A percentile compares a stretch with the other conserved stretches of the same genome.
Conservation (phyloP, 2,888 invertebrate genomes). For the Cantharis rustica region DNA sequence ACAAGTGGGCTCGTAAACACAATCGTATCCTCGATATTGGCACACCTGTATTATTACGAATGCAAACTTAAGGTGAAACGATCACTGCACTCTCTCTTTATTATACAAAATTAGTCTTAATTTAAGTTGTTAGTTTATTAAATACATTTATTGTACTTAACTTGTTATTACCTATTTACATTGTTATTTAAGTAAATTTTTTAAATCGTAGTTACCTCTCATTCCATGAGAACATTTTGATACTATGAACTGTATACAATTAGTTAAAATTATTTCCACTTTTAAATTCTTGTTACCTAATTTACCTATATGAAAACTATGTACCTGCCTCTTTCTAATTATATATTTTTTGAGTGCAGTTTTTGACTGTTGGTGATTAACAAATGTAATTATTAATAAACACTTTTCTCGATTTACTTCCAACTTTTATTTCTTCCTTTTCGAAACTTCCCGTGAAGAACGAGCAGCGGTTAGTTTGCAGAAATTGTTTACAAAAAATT, state of each 20-base stretch:
- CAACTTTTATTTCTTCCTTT: neutral
- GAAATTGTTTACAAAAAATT: no score
- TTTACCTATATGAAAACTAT: constrained; percentile 12
- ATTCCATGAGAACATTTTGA: constrained; percentile 16
- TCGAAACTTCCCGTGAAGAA: no score
- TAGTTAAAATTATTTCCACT: constrained; percentile 21
- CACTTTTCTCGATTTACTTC: constrained; percentile 42
- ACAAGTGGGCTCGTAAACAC: constrained; percentile 25
- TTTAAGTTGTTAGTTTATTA: constrained; percentile 14
- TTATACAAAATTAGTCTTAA: constrained; percentile 1
- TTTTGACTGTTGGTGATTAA: constrained; percentile 40
- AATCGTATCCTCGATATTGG: constrained; percentile 25
- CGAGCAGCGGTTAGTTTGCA: no score
- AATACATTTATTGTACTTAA: neutral
- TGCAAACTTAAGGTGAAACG: constrained; percentile 23
- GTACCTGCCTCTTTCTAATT: constrained; percentile 29
- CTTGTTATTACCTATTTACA: neutral
- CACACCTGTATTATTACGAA: neutral
- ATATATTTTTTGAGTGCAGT: constrained; percentile 34
- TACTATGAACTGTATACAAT: constrained; percentile 2
- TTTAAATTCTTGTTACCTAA: constrained; percentile 11
- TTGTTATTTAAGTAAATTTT: constrained; percentile 15
- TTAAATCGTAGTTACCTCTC: constrained; percentile 11
- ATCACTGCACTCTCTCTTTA: constrained; percentile 38
- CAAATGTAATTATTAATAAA: constrained; percentile 44